These are phyloP conservation scores for Vanessa cardui DNA, from an alignment of 2,888 invertebrate species.

Conservation along the genomic window DNA sequence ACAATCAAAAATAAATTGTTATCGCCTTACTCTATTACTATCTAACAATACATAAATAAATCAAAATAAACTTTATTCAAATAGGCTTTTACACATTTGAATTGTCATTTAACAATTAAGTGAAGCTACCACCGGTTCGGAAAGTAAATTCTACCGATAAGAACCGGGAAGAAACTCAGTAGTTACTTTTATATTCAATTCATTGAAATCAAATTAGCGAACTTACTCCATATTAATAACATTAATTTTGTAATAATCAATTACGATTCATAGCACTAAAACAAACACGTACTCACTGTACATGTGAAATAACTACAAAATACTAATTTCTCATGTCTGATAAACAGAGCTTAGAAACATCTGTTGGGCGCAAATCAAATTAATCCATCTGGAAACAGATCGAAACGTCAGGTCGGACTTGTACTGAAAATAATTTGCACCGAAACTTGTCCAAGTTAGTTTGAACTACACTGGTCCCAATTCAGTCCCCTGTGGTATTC, in stretches of 20 bases:
- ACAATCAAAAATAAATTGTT: too few species aligned
- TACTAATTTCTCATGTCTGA: constrained; percentile 48
- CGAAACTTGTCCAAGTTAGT: constrained; percentile 49
- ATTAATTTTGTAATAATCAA: not conserved
- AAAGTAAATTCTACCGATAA: too few species aligned
- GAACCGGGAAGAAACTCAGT: too few species aligned
- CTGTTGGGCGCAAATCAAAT: constrained; percentile 79
- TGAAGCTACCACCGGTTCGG: too few species aligned
- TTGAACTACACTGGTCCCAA: constrained; percentile 44
- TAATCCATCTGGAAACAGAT: constrained; percentile 81
- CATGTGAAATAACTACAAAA: constrained; percentile 34
- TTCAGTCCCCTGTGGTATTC: constrained; percentile 24
- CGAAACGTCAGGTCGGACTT: constrained; percentile 78
- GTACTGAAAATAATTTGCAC: constrained; percentile 78
- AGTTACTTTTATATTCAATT: too few species aligned
- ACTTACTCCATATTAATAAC: too few species aligned
- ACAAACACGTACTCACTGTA: constrained; percentile 9
- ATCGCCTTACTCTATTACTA: too few species aligned
- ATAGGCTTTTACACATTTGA: too few species aligned
- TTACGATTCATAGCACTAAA: not conserved
- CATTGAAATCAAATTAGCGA: too few species aligned
- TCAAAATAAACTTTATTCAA: too few species aligned
- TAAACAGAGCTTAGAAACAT: constrained; percentile 62
- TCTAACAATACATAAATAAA: too few species aligned
- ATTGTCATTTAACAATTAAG: too few species aligned